phyloP scores from a whole-genome alignment of 1,140 invertebrate genomes.

The Trichomalopsis sarcophagae region DNA sequence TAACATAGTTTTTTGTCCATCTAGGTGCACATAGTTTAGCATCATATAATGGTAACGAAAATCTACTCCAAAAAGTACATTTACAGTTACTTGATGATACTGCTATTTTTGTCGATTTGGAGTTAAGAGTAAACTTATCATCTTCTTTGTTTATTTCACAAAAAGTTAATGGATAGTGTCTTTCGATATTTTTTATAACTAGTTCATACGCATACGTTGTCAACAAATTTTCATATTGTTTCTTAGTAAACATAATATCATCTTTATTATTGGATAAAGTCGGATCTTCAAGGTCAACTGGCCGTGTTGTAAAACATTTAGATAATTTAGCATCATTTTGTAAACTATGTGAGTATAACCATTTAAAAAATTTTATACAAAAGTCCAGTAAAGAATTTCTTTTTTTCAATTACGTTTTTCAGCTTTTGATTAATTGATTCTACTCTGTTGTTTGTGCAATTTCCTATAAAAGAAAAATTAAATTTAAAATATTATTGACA shows the following conservation, averaged over 20 bases:
- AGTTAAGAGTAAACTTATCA: neutral
- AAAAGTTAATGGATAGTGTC: neutral
- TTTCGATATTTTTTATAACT: neutral
- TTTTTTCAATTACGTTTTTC: neutral
- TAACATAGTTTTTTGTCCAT: conserved; percentile 4
- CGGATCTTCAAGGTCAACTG: neutral
- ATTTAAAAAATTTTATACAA: conserved; percentile 7
- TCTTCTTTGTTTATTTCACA: neutral
- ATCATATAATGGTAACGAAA: neutral
- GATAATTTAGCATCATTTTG: too few species aligned
- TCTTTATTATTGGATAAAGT: neutral
- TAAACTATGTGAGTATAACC: conserved; percentile 2
- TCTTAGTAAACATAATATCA: neutral
- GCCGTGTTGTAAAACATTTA: too few species aligned
- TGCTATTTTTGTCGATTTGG: neutral
- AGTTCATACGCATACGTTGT: too few species aligned
- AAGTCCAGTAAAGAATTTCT: neutral
- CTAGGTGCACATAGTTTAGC: neutral
- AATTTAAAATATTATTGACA: too few species aligned
- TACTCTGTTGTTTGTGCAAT: conserved; percentile 3
- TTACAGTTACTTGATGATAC: neutral
- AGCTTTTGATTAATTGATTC: conserved; percentile 8
- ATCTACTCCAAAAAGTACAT: neutral
- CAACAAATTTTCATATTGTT: neutral
- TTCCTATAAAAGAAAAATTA: too few species aligned